Evolutionary conservation across 2,797 vertebrate genomes (phyloP), one percentile per base, ranked within the genome.

Genomic region (Sebastes taczanowskii): DNA sequence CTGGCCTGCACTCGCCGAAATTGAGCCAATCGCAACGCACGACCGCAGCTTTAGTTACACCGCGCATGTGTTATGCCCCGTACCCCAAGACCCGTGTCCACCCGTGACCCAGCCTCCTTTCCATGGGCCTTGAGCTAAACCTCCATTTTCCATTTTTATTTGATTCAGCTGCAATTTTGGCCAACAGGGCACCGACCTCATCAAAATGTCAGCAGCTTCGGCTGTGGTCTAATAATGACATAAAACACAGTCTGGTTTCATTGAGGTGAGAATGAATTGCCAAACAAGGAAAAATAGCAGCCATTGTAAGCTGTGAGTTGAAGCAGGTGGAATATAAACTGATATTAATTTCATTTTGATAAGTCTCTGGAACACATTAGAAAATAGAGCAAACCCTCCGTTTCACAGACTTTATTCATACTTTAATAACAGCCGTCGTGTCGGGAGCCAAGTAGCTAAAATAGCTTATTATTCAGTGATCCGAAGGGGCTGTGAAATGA

Each of bases 391-490:
- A 78, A 84, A 62, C 59, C 74, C 72, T 78, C 49, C 35, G 11
- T 70, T 83, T 80, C 49, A 60, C 67, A 88, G 75, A 73, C 66
- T 77, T 70, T 64, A 60, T 80, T 77, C 66, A 56, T 77, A 55
- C 63, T 74, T 78, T 59, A 82, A 77, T 74, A 61, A 72, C 46
- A 78, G 63, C 29, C 22, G 30, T 86, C 22, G 62, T 82, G 88
- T 77, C 16, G 1, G 63, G 68, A 81, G 69, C 82, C 75, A 86
- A 87, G 71, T 70, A 75, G 89, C 78, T 69, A 78, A 78, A 87
- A 74, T 34, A 81, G 74, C 64, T 80, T 67, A 81, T 88, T 81
- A 82, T 14, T 76, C 25, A 76, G 73, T 42, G 78, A 90, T 84
- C 83, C 27, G 46, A 75, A 20, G 60, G 56, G 78, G 42, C 75